Base-by-base conservation (phyloP, 2,888 invertebrate genomes). In the Sinelater perroti region DNA sequence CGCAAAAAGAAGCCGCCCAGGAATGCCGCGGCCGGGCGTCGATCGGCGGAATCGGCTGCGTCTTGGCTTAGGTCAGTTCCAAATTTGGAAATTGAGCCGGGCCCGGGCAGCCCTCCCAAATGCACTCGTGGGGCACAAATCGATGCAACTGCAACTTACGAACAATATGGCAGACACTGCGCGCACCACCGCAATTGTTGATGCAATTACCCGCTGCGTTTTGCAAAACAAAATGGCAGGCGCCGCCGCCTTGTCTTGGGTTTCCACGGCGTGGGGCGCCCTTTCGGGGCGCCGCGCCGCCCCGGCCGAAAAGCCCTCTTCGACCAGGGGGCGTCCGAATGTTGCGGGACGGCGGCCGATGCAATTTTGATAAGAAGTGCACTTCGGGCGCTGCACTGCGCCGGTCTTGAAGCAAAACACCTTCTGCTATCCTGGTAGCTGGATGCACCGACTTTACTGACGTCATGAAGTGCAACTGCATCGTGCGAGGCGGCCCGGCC, bases 341-440 rank as follows among this genome's bases (percentile, higher is more conserved):
- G n/a, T n/a, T 30, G 30, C 3, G 14, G 18, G 8, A 36, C 17
- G 17, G 36, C 36, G 18, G 14, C 36, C 11, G 30, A 30, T 18
- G 36, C 14, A 36, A 36, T 40, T 21, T 40, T 53, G 44, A 44
- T 53, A 31, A 54, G 36, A 54, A 40, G n/a, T 42, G 40, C 51
- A 51, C 36, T 49, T 49, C 20, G 20, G 26, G 30, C 13, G 16
- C 36, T 35, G 28, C 40, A 64, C 38, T 69, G 70, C 69, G 70
- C 70, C 62, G 64, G 70, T 62, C 64, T 66, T 66, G 36, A 57
- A 49, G 61, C 58, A 38, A 63, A 61, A 46, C 63, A 63, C 67
- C 64, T 72, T 67, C 72, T 73, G 71, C 61, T 67, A 66, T 70
- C 72, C 73, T 73, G 72, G 55, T 73, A 71, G 59, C 61, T 57